A percentile compares a stretch with the other conserved stretches of the same genome.
Conservation (phyloP, 2,113 vertebrate genomes). For the Siphamia tubifer region DNA sequence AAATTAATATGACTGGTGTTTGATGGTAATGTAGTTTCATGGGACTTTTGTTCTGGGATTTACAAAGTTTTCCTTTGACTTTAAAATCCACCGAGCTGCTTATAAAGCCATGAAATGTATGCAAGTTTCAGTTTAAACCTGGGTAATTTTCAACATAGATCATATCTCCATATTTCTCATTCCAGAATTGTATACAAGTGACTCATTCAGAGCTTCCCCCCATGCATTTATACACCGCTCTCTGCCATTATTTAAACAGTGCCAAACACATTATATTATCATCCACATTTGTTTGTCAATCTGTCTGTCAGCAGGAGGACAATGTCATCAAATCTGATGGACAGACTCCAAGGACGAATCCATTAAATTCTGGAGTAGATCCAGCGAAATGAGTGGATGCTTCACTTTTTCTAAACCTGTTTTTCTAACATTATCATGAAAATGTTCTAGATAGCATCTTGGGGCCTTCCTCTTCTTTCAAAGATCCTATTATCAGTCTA, state of each 20-base stretch:
- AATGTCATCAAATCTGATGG: too few species aligned
- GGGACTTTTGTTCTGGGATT: not conserved
- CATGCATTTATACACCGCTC: constrained; percentile 1
- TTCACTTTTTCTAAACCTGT: too few species aligned
- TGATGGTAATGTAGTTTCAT: not conserved
- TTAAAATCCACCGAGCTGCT: not conserved
- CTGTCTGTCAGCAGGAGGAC: too few species aligned
- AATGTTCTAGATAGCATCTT: not conserved
- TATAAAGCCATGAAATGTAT: not conserved
- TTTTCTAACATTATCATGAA: too few species aligned
- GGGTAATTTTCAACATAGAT: not conserved
- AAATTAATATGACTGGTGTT: too few species aligned
- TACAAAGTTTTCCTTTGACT: not conserved
- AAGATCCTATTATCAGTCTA: constrained; percentile 15
- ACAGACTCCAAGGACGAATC: too few species aligned
- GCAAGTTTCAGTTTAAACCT: not conserved
- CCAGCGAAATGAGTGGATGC: too few species aligned
- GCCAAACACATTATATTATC: too few species aligned
- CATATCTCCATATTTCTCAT: too few species aligned
- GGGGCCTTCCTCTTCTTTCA: not conserved
- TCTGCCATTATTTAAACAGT: not conserved
- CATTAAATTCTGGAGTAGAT: too few species aligned
- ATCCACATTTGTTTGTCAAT: too few species aligned
- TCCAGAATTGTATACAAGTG: not conserved
- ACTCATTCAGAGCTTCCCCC: not conserved